Conservation (phyloP, 2,113 vertebrate species). For the Corythornis madagascariensis region DNA sequence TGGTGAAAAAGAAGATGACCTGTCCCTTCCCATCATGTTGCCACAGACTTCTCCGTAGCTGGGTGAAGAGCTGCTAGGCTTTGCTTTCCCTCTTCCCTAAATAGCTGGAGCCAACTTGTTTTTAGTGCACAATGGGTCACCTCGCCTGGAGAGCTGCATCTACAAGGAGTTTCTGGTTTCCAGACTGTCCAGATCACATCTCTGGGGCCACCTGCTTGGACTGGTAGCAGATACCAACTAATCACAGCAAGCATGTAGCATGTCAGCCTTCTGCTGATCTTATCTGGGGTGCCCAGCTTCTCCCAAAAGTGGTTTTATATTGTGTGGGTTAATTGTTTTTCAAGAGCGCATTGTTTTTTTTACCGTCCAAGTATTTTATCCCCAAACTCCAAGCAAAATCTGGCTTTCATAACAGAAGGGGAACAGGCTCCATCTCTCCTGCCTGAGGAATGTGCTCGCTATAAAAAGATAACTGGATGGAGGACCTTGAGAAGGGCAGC, state of each 20-base stretch:
- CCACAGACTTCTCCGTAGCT: rapidly evolving
- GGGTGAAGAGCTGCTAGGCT: neutral
- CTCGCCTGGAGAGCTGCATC: neutral
- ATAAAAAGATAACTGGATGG: neutral
- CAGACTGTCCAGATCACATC: neutral
- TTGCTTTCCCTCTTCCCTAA: neutral
- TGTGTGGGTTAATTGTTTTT: rapidly evolving
- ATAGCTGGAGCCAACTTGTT: neutral
- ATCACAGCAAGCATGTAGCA: neutral
- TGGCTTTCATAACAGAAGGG: neutral
- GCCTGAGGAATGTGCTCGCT: neutral
- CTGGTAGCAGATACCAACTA: neutral
- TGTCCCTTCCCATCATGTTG: rapidly evolving
- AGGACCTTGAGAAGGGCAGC: neutral
- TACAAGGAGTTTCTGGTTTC: neutral
- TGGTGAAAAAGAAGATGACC: neutral
- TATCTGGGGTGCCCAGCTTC: neutral
- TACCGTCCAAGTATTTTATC: neutral
- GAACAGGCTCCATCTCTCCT: neutral
- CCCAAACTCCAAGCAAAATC: neutral
- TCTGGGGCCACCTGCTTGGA: neutral
- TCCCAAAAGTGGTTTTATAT: neutral
- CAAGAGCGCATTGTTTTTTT: neutral
- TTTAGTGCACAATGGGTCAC: neutral
- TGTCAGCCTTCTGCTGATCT: neutral